Percentiles rank a stretch among this genome's conserved stretches.
Conservation (phyloP, 2,113 vertebrate genomes). For the Tragelaphus imberbis region DNA sequence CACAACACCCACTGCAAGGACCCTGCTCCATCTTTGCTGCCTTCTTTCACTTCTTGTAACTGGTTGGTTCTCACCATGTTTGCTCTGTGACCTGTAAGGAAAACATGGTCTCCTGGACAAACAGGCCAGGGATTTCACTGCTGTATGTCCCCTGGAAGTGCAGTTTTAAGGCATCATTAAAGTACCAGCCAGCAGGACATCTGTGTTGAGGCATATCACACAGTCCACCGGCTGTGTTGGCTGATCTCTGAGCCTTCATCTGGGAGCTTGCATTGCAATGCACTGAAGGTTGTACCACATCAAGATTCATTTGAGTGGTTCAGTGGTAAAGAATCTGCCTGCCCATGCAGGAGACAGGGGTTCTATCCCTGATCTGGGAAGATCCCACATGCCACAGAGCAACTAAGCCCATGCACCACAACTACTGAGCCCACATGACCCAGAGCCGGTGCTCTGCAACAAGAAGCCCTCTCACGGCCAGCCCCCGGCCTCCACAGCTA, state of each 20-base stretch:
- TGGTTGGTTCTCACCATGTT: slow-evolving; percentile 14
- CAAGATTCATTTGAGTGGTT: background rate
- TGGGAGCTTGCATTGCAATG: background rate
- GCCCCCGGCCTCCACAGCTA: background rate
- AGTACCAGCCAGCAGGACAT: background rate
- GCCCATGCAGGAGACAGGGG: background rate
- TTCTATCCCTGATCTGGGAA: background rate
- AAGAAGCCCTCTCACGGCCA: background rate
- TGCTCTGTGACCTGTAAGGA: slow-evolving; percentile 4
- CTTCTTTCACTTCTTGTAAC: slow-evolving; percentile 14
- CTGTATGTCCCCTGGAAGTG: background rate
- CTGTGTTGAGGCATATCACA: background rate
- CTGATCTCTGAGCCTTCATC: background rate
- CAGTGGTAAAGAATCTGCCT: background rate
- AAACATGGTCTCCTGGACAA: background rate
- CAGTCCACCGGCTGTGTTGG: background rate
- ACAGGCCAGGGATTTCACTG: background rate
- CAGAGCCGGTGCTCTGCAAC: background rate
- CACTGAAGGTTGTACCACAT: rapidly evolving
- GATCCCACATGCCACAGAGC: background rate
- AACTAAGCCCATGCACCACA: background rate
- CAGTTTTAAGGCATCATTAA: background rate
- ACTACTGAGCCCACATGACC: background rate
- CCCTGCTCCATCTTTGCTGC: background rate
- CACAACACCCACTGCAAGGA: rapidly evolving